Conservation (phyloP, 1,140 invertebrate species). For the Scaptomyza pallida region DNA sequence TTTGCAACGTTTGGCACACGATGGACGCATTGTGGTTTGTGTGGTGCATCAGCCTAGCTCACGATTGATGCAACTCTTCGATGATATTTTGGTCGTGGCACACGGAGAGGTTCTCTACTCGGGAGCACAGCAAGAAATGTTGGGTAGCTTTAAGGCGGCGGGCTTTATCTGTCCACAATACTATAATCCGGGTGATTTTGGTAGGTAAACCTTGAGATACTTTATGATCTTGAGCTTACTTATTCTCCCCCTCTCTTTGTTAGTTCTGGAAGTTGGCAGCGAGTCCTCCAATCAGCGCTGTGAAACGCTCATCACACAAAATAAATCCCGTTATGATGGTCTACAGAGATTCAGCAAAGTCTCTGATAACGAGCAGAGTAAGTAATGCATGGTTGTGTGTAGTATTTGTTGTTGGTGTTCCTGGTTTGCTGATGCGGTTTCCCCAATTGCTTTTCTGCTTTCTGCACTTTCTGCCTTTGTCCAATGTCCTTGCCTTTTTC, state of each 20-base stretch:
- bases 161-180: constrained; percentile 87
- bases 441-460: constrained; percentile 6
- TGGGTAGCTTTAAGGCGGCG: constrained; percentile 84
- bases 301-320: constrained; percentile 53
- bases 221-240: neutral
- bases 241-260: neutral
- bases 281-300: constrained; percentile 58
- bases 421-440: constrained; percentile 19
- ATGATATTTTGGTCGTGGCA: constrained; percentile 87
- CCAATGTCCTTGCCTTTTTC: constrained; percentile 2
- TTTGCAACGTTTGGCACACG: constrained; percentile 88
- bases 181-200: constrained; percentile 89
- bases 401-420: neutral
- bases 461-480: constrained; percentile 1
- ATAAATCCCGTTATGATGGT: constrained; percentile 42
- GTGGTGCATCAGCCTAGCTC: constrained; percentile 96
- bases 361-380: constrained; percentile 62
- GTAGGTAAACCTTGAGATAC: constrained; percentile 32
- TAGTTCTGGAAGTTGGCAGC: constrained; percentile 73
- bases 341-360: constrained; percentile 33
- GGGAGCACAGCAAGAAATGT: constrained; percentile 85
- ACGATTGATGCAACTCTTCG: constrained; percentile 90
- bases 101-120: constrained; percentile 86
- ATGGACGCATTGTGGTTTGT: constrained; percentile 92
- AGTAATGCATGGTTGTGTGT: constrained; percentile 33